Evolutionary conservation across 2,113 vertebrate species (phyloP), one percentile per base, ranked within the genome.

Genomic region (Anthoscopus minutus): DNA sequence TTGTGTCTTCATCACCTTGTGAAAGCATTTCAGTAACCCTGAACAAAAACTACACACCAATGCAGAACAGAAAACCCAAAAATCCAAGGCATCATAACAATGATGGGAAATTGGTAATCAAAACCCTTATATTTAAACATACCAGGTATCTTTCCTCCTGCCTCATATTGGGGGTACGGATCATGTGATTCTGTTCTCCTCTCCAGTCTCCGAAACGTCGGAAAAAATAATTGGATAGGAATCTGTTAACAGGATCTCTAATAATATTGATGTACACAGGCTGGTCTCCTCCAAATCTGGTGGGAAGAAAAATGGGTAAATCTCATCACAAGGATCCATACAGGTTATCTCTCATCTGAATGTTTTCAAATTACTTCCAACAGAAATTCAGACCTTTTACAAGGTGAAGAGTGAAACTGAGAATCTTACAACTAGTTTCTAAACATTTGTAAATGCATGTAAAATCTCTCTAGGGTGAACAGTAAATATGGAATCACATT

Each of bases 201-300:
- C 99, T 98, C 99, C 99, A 99, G 97, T 99, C 99, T 76, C 99
- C 99, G 4, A 99, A 99, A 47, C 99, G 99, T 22, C 99, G 99
- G 97, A 99, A 99, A 97, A 99, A 99, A 96, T 99, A 99, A 97
- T 99, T 99, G 56, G 99, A 99, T 37, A 99, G 97, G 97, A 99
- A 99, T 51, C 99, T 98, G 96, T 97, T 99, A 92, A 99, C 99
- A 7, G 99, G 99, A 95, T 99, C 99, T 97, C 99, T 97, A 85
- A 99, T 99, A 92, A 99, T 99, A 97, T 99, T 99, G 96, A 99
- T 99, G 92, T 99, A 99, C 61, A 99, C 99, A 0, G 99, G 99
- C 97, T 99, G 98, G 89, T 99, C 99, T 98, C 99, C 98, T 97
- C 98, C 98, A 97, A 99, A 99, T 97, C 99, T 99, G 93, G 82